Conservation (phyloP, 2,113 vertebrate genomes). For the Syngnathoides biaculeatus region DNA sequence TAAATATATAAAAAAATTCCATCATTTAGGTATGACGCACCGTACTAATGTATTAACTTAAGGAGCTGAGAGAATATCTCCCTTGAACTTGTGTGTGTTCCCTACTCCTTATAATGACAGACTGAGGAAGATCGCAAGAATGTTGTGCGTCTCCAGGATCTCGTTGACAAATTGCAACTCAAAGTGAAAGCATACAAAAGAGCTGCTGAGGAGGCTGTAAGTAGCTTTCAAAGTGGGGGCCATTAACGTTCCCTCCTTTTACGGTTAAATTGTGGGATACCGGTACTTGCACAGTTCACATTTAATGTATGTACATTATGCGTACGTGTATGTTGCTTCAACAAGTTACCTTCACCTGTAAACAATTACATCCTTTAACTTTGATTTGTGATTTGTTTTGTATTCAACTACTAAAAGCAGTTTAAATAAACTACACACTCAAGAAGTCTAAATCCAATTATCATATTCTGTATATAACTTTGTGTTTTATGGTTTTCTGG, state of each 20-base stretch:
- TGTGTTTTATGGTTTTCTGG: neutral
- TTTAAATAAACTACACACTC: neutral
- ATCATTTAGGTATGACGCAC: neutral
- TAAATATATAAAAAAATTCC: neutral
- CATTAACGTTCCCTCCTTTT: neutral
- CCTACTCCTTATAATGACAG: slow-evolving; percentile 22
- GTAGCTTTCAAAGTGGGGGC: slow-evolving; percentile 12
- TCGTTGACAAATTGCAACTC: slow-evolving; percentile 75
- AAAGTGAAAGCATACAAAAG: slow-evolving; percentile 82
- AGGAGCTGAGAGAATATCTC: neutral
- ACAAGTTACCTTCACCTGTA: no score
- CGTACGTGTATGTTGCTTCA: no score
- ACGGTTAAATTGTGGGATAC: neutral
- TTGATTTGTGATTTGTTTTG: neutral
- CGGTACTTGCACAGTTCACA: no score
- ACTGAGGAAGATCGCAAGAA: slow-evolving; percentile 81
- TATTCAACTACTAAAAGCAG: neutral
- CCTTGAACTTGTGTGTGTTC: neutral
- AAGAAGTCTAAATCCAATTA: neutral
- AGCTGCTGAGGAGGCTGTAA: slow-evolving; percentile 73
- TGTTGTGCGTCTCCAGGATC: slow-evolving; percentile 77
- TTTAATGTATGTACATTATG: no score
- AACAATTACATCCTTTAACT: neutral
- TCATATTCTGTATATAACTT: neutral
- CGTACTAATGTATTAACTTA: no score